A percentile compares a stretch with the other conserved stretches of the same genome.
Evolutionary conservation across 1,140 invertebrate species (phyloP).

Genomic region (Samia ricini): DNA sequence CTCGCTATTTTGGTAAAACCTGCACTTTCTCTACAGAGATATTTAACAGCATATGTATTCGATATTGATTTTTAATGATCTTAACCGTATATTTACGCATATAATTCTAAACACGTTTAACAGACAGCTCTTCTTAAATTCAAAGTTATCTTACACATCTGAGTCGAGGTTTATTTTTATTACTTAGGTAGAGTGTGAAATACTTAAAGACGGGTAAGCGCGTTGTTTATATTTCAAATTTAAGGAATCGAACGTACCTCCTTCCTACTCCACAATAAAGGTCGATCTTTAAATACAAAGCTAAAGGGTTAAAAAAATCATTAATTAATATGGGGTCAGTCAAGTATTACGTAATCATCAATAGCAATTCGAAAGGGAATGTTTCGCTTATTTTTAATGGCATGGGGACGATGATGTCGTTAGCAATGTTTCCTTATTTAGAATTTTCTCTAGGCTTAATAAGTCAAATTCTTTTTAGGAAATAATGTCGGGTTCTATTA

Average conservation of each 20-base stretch:
- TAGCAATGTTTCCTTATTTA: no score
- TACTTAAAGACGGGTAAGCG: slow-evolving; percentile 19
- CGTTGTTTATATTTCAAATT: slow-evolving; percentile 34
- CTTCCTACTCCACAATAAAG: slow-evolving; percentile 16
- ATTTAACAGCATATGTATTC: neutral
- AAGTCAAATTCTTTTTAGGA: no score
- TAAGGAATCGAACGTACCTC: slow-evolving; percentile 19
- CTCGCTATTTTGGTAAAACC: neutral
- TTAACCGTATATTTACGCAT: neutral
- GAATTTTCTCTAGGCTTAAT: no score
- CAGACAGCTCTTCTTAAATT: slow-evolving; percentile 1
- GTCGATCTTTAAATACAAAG: slow-evolving; percentile 18
- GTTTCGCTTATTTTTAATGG: no score
- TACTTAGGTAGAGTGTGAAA: slow-evolving; percentile 19
- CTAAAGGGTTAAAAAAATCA: slow-evolving; percentile 27
- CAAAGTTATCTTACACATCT: slow-evolving; percentile 3
- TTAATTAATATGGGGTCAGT: no score
- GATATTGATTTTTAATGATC: neutral
- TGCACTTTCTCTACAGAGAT: neutral
- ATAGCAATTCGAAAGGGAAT: no score
- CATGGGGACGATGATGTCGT: no score
- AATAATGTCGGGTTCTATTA: no score
- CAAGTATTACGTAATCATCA: no score
- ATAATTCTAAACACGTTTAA: neutral
- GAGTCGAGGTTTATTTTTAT: neutral